Percentiles rank a stretch among this genome's conserved stretches.
Conservation (phyloP, 2,888 invertebrate genomes). For the Drosophila tanythrix region DNA sequence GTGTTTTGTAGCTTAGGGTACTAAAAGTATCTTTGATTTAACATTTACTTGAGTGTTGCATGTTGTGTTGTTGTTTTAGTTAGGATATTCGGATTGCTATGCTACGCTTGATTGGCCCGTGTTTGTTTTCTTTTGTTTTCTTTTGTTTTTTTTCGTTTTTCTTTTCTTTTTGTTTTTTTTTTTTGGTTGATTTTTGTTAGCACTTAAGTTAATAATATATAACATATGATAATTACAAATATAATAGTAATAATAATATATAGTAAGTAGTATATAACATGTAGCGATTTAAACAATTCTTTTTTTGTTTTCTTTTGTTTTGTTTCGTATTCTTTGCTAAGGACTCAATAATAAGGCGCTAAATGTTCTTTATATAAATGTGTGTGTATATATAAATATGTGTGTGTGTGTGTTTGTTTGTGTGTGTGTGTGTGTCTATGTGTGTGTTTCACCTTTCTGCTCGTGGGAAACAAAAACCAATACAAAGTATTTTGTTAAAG, state of each 20-base stretch:
- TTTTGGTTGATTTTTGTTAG: conserved; percentile 58
- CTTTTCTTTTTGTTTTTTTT: conserved; percentile 33
- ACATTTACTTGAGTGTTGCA: conserved; percentile 71
- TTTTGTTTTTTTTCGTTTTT: conserved; percentile 39
- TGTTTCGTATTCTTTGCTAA: conserved; percentile 51
- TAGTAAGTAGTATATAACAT: conserved; percentile 49
- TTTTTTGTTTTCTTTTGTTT: conserved; percentile 15
- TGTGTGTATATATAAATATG: conserved; percentile 26
- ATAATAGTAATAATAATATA: conserved; percentile 39
- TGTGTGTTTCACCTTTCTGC: conserved; percentile 33
- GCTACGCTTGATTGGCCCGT: conserved; percentile 64
- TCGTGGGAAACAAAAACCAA: conserved; percentile 36
- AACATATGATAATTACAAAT: conserved; percentile 57
- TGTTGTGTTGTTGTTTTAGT: conserved; percentile 37
- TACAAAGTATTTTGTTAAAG: conserved; percentile 25
- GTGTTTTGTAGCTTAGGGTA: conserved; percentile 34
- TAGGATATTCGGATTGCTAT: conserved; percentile 57
- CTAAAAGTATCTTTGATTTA: conserved; percentile 73
- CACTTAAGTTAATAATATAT: conserved; percentile 53
- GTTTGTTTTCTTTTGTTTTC: conserved; percentile 34
- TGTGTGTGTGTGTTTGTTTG: conserved; percentile 26
- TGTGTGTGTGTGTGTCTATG: conserved; percentile 24
- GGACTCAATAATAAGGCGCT: conserved; percentile 75
- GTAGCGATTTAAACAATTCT: conserved; percentile 54
- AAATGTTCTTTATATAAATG: conserved; percentile 45